A percentile compares a stretch with the other conserved stretches of the same genome.
phyloP scores from a whole-genome alignment of 2,113 vertebrate species.

The Herpailurus yagouaroundi region DNA sequence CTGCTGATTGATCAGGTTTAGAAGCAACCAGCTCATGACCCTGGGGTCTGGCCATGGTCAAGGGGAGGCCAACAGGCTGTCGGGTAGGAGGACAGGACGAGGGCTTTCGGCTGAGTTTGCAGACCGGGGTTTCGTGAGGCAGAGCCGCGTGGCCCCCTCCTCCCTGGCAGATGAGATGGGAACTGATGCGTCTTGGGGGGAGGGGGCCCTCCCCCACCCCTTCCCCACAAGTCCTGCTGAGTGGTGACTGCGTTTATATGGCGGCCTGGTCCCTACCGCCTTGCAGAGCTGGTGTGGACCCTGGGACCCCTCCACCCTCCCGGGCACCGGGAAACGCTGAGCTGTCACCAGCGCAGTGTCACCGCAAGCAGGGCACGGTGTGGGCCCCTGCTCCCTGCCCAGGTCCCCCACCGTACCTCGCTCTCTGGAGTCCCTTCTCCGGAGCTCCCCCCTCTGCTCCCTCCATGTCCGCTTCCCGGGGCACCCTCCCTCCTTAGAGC shows the following conservation, averaged over 20 bases:
- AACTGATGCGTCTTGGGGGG: neutral
- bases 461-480: neutral
- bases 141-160: neutral
- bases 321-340: rapidly evolving
- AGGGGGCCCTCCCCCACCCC: neutral
- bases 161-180: neutral
- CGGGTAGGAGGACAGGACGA: neutral
- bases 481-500: neutral
- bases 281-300: neutral
- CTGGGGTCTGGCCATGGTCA: rapidly evolving
- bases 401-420: rapidly evolving
- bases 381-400: neutral
- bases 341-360: neutral
- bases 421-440: neutral
- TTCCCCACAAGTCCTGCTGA: neutral
- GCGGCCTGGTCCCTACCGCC: too few relatives aligned
- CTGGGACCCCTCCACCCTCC: rapidly evolving
- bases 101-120: rapidly evolving
- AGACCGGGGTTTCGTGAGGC: too few relatives aligned
- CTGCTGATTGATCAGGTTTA: rapidly evolving
- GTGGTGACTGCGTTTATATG: neutral
- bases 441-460: neutral
- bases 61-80: neutral
- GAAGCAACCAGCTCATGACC: rapidly evolving
- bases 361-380: too few relatives aligned